Evolutionary conservation across 2,113 vertebrate genomes (phyloP), one percentile per base, ranked within the genome.

Genomic region (Rhegmatorhina hoffmannsi): DNA sequence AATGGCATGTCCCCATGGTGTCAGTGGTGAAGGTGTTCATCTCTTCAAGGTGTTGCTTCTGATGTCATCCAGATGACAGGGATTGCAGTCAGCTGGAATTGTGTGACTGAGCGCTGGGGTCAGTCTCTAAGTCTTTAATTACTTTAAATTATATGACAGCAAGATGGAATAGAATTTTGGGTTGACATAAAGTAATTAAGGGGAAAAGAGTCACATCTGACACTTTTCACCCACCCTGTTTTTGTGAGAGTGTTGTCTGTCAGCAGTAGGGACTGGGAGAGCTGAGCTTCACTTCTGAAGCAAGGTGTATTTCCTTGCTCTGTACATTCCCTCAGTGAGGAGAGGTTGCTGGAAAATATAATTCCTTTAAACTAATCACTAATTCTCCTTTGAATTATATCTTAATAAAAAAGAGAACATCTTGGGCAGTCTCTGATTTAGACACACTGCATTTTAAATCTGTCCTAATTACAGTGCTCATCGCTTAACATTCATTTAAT

Each of bases 381-480:
- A 91, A 79, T 76, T 59, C 75, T 96, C 78, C 77, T 91, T 96
- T 8, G 3, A 75, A 94, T 93, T 90, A 73, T 89, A 74, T 95
- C 86, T 94, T 97, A 93, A 95, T 95, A 91, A 94, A 92, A 94
- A 95, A 91, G 85, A 90, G 87, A 94, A 74, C 72, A 80, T 96
- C 90, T 95, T 91, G 90, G 89, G 56, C 77, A 76, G 87, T 83
- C 87, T 97, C 96, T 97, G 95, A 92, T 93, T 96, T 87, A 95
- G 93, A 85, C 19, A 49, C 19, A 9, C 78, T 95, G 81, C 79
- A 90, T 97, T 95, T 97, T 92, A 96, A 97, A 87, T 92, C 66
- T 90, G 63, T 91, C 89, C 95, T 97, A 97, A 97, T 97, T 97
- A 95, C 59, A 95, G 94, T 67, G 53, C 91, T 96, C 93, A 92